These are phyloP conservation scores for Triplophysa yarkandensis DNA, from an alignment of 2,797 vertebrate species.

Conservation along the genomic window DNA sequence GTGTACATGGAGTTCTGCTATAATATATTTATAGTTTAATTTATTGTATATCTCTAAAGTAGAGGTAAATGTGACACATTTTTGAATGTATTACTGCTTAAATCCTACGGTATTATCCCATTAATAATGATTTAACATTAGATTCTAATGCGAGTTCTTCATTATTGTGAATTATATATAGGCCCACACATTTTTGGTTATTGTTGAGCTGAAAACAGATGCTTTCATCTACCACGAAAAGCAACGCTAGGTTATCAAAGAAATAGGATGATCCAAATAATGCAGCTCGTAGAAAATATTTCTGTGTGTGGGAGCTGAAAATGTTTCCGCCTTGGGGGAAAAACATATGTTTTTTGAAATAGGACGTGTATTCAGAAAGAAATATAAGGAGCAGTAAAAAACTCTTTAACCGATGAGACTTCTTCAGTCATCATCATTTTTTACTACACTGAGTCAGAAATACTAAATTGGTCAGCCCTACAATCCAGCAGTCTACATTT, in stretches of 20 bases:
- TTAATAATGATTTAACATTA: background rate
- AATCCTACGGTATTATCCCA: background rate
- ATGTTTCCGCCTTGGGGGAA: constrained; percentile 27
- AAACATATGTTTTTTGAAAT: background rate
- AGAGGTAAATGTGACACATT: too few species aligned
- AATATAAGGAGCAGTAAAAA: background rate
- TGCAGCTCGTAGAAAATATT: constrained; percentile 12
- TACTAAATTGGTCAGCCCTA: background rate
- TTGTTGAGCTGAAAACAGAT: background rate
- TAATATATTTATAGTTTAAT: too few species aligned
- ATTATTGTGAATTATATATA: background rate
- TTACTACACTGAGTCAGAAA: background rate
- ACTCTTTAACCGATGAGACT: background rate
- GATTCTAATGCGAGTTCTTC: background rate
- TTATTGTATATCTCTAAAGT: too few species aligned
- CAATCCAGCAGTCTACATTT: background rate
- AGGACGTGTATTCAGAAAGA: constrained; percentile 10
- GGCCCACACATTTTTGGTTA: background rate
- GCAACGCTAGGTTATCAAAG: background rate
- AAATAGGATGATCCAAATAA: background rate
- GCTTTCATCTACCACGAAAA: background rate
- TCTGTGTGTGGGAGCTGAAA: constrained; percentile 14
- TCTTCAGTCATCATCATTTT: background rate
- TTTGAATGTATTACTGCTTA: too few species aligned
- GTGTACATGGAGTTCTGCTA: too few species aligned